phyloP scores from a whole-genome alignment of 2,797 vertebrate species.

The Botia kubotai region DNA sequence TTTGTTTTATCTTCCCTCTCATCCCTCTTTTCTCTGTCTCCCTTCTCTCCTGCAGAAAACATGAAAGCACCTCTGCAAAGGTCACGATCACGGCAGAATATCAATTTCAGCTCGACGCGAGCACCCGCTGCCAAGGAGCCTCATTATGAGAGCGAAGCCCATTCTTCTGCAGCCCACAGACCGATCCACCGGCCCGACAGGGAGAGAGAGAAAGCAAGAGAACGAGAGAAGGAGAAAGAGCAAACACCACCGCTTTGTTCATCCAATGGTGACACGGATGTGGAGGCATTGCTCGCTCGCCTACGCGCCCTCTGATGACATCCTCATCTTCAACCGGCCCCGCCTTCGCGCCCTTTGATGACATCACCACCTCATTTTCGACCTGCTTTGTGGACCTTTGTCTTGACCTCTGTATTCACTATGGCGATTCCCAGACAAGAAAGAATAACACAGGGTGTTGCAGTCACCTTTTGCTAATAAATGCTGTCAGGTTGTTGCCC shows the following conservation, averaged over 20 bases:
- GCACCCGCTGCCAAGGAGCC: conserved; percentile 81
- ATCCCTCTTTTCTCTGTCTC: conserved; percentile 60
- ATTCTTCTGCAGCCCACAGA: conserved; percentile 69
- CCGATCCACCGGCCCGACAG: conserved; percentile 59
- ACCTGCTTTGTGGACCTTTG: neutral
- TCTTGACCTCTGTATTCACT: conserved; percentile 19
- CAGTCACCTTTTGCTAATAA: conserved; percentile 50
- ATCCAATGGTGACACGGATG: conserved; percentile 85
- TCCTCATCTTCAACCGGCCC: neutral
- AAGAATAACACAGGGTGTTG: conserved; percentile 20
- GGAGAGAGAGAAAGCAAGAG: conserved; percentile 63
- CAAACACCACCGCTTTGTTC: conserved; percentile 64
- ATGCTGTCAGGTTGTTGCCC: conserved; percentile 20
- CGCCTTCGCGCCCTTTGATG: conserved; percentile 78
- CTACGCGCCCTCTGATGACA: conserved; percentile 86
- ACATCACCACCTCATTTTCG: neutral
- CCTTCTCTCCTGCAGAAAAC: conserved; percentile 85
- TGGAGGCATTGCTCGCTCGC: conserved; percentile 92
- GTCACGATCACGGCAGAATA: conserved; percentile 84
- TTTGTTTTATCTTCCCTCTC: conserved; percentile 25
- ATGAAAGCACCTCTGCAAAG: conserved; percentile 87
- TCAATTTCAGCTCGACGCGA: conserved; percentile 79
- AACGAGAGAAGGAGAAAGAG: conserved; percentile 59
- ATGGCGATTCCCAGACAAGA: conserved; percentile 20
- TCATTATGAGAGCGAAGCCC: conserved; percentile 82